These are phyloP conservation scores for Orycteropus afer DNA, from an alignment of 2,113 vertebrate species.

Conservation along the genomic window DNA sequence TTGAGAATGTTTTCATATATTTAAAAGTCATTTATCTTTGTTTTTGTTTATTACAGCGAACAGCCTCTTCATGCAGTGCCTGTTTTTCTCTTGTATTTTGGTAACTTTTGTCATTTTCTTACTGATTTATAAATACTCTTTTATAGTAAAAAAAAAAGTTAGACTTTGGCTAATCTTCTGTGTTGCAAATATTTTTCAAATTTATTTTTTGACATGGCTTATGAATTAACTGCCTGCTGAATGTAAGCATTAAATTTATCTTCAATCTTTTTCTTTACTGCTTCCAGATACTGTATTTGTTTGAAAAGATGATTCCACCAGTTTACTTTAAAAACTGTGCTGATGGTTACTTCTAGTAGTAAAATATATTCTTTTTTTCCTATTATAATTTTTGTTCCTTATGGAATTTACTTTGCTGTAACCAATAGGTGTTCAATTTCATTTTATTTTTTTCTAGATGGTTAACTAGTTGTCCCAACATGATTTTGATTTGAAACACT, in stretches of 20 bases:
- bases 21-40: slow-evolving; percentile 63
- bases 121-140: background rate
- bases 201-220: background rate
- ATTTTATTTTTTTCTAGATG: background rate
- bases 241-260: background rate
- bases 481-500: slow-evolving; percentile 6
- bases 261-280: background rate
- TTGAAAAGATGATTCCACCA: background rate
- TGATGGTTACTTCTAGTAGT: background rate
- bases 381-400: background rate
- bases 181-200: background rate
- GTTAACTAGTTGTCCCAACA: background rate
- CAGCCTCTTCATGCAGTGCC: background rate
- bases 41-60: slow-evolving; percentile 46
- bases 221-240: slow-evolving; percentile 19
- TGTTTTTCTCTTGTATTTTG: slow-evolving; percentile 51
- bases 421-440: background rate
- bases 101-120: slow-evolving; percentile 34
- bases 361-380: background rate
- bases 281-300: background rate
- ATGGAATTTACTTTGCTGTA: background rate
- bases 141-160: slow-evolving; percentile 10
- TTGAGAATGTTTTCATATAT: slow-evolving; percentile 45
- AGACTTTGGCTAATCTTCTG: background rate
- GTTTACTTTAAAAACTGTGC: slow-evolving; percentile 15